A percentile compares a stretch with the other conserved stretches of the same genome.
These are phyloP conservation scores for Copidosoma floridanum DNA, from an alignment of 1,140 invertebrate species.

Conservation along the genomic window DNA sequence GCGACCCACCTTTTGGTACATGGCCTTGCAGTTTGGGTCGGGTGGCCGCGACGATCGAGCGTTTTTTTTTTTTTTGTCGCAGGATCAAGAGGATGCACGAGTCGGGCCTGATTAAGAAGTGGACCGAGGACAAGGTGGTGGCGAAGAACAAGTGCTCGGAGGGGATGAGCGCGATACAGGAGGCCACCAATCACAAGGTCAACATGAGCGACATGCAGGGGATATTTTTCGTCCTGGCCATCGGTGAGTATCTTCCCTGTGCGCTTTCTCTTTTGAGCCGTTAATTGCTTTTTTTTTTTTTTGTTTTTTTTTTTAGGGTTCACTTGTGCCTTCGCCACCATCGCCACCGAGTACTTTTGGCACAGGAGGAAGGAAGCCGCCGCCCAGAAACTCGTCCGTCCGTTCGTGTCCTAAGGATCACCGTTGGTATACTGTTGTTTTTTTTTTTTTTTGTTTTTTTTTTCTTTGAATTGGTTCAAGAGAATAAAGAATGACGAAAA, in stretches of 20 bases:
- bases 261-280: too few relatives aligned
- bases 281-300: too few relatives aligned
- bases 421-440: too few relatives aligned
- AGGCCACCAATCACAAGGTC: slow-evolving; percentile 79
- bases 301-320: slow-evolving; percentile 58
- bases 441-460: too few relatives aligned
- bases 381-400: slow-evolving; percentile 60
- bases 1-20: too few relatives aligned
- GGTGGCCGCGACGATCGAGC: too few relatives aligned
- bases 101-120: slow-evolving; percentile 80
- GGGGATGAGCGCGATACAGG: slow-evolving; percentile 57
- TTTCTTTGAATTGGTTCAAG: too few relatives aligned
- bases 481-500: neutral
- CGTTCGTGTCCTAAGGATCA: slow-evolving; percentile 59
- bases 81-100: slow-evolving; percentile 78
- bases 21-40: too few relatives aligned
- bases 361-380: slow-evolving; percentile 52
- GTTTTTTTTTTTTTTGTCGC: neutral
- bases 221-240: slow-evolving; percentile 76
- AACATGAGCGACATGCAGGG: slow-evolving; percentile 88
- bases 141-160: slow-evolving; percentile 78
- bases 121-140: slow-evolving; percentile 75
- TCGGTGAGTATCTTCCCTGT: slow-evolving; percentile 59
- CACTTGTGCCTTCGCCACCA: slow-evolving; percentile 54
- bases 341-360: slow-evolving; percentile 60